These are phyloP conservation scores for Alcis repandata DNA, from an alignment of 2,888 invertebrate genomes.

Conservation along the genomic window DNA sequence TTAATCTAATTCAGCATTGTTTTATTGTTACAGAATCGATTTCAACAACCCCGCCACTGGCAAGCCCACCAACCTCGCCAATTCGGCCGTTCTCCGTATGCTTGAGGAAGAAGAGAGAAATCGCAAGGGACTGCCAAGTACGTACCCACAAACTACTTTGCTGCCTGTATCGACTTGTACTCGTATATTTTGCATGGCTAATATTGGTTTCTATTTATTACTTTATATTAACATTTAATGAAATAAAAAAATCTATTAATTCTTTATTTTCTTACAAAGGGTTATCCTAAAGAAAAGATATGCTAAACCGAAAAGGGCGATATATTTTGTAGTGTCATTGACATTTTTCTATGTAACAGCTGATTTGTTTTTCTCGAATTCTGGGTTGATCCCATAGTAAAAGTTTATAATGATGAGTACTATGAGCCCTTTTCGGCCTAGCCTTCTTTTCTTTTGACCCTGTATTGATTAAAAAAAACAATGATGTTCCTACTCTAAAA, in stretches of 20 bases:
- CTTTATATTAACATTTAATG: background rate
- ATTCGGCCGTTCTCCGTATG: slow-evolving; percentile 94
- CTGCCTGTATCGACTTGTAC: background rate
- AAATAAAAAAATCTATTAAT: background rate
- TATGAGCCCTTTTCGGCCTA: no score
- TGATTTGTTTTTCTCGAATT: no score
- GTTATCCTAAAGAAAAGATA: no score
- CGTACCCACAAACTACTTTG: slow-evolving; percentile 58
- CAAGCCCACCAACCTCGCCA: slow-evolving; percentile 93
- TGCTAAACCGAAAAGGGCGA: no score
- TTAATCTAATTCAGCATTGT: background rate
- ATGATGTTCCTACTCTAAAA: no score
- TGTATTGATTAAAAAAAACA: no score
- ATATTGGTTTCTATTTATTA: background rate
- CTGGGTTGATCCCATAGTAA: no score
- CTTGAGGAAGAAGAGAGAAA: slow-evolving; percentile 94
- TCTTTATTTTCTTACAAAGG: background rate
- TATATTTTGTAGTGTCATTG: no score
- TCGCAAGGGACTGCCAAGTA: slow-evolving; percentile 88
- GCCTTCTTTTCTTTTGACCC: no score
- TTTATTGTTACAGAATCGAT: slow-evolving; percentile 89
- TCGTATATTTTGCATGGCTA: background rate
- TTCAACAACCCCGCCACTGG: slow-evolving; percentile 90
- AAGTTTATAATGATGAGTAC: no score
- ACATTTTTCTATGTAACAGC: no score